Conservation (phyloP, 2,888 invertebrate genomes). For the Chromoteleia sp. region DNA sequence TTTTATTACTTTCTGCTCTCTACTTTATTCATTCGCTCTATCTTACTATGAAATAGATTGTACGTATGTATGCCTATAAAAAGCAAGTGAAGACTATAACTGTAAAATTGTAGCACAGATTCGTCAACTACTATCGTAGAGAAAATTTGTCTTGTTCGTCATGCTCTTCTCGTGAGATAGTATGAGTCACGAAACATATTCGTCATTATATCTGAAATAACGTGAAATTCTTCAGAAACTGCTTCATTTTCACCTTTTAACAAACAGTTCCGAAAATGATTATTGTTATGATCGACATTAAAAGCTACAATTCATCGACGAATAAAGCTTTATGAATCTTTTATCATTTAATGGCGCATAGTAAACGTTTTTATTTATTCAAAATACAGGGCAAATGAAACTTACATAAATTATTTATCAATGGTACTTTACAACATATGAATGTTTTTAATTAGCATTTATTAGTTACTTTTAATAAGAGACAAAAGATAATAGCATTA, state of each 20-base stretch:
- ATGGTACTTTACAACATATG: too few relatives aligned
- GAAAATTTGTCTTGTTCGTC: constrained; percentile 35
- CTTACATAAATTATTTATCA: too few relatives aligned
- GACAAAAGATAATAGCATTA: too few relatives aligned
- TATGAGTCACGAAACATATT: constrained; percentile 31
- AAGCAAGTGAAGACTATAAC: constrained; percentile 16
- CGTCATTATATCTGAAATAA: constrained; percentile 14
- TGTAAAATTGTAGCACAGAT: constrained; percentile 35
- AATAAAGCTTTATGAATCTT: background rate
- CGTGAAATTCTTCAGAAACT: constrained; percentile 1
- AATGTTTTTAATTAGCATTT: too few relatives aligned
- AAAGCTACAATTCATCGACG: background rate
- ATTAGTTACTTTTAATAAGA: too few relatives aligned
- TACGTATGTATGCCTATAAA: constrained; percentile 27
- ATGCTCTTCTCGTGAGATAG: constrained; percentile 4
- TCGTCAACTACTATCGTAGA: constrained; percentile 29
- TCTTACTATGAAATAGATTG: constrained; percentile 46
- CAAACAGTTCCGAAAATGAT: constrained; percentile 6
- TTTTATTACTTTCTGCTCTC: constrained; percentile 30
- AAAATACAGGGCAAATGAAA: too few relatives aligned
- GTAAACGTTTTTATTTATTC: too few relatives aligned
- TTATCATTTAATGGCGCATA: too few relatives aligned
- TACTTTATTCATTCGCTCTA: constrained; percentile 32
- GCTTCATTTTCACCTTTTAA: constrained; percentile 29
- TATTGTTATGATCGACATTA: constrained; percentile 4